Conservation (phyloP, 2,888 invertebrate genomes). For the Thereva unica region DNA sequence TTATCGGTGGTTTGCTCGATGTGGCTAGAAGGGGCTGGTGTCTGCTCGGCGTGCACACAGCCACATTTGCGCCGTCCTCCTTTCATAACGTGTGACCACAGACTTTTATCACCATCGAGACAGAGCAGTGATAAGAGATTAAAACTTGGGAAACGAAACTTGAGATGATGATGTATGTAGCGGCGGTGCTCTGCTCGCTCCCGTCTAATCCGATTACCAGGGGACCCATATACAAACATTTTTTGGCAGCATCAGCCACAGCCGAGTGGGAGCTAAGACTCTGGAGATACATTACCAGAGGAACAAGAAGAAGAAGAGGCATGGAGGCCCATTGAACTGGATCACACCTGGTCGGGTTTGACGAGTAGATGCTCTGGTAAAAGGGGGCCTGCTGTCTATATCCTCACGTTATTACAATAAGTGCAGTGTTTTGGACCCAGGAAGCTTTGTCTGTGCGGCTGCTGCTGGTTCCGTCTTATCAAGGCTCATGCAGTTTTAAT, state of each 20-base stretch:
- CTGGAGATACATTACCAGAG: no score
- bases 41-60: background rate
- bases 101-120: background rate
- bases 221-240: background rate
- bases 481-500: constrained; percentile 29
- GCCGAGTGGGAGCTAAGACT: no score
- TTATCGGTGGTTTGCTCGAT: background rate
- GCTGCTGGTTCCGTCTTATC: constrained; percentile 9
- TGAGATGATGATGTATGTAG: background rate
- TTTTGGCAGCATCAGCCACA: background rate
- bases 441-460: background rate
- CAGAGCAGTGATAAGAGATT: constrained; percentile 2
- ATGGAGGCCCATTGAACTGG: no score
- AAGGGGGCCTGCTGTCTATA: background rate
- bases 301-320: no score
- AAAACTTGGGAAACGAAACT: constrained; percentile 12
- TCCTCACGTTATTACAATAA: background rate
- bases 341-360: no score
- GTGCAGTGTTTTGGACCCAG: constrained; percentile 1
- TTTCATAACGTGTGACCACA: background rate
- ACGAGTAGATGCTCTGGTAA: background rate
- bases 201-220: constrained; percentile 16
- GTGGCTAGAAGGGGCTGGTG: background rate
- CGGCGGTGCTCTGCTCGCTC: background rate
- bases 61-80: no score